A percentile compares a stretch with the other conserved stretches of the same genome.
Conservation (phyloP, 2,888 invertebrate species). For the Ochropacha duplaris region DNA sequence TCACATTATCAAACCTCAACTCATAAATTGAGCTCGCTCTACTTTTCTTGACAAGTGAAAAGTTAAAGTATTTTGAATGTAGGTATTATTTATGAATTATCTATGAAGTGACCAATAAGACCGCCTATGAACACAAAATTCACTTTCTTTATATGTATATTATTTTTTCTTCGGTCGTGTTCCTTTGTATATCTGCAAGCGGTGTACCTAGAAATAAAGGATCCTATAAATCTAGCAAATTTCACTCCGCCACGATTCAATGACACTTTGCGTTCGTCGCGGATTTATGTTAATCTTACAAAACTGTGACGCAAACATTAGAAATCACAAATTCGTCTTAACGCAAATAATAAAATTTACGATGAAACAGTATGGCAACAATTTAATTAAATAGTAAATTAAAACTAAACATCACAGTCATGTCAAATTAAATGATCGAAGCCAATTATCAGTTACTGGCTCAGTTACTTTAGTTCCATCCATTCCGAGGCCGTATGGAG, state of each 20-base stretch:
- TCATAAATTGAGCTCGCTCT: too few species aligned
- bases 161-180: too few species aligned
- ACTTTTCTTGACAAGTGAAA: too few species aligned
- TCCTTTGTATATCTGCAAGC: too few species aligned
- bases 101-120: too few species aligned
- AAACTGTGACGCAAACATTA: slow-evolving; percentile 46
- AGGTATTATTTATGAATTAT: too few species aligned
- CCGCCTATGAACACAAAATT: too few species aligned
- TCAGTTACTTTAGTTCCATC: slow-evolving; percentile 56
- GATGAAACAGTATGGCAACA: slow-evolving; percentile 28
- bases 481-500: slow-evolving; percentile 72
- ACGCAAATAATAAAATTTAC: background rate
- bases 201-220: slow-evolving; percentile 4
- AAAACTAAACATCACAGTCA: slow-evolving; percentile 27
- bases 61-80: too few species aligned
- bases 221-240: slow-evolving; percentile 34
- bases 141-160: too few species aligned
- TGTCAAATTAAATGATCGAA: slow-evolving; percentile 45
- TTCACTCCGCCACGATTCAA: slow-evolving; percentile 31
- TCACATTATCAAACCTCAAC: too few species aligned
- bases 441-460: slow-evolving; percentile 42
- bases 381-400: slow-evolving; percentile 24
- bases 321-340: background rate
- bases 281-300: slow-evolving; percentile 40
- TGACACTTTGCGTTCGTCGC: slow-evolving; percentile 42